Percentiles rank a stretch among this genome's conserved stretches.
phyloP scores from a whole-genome alignment of 1,140 invertebrate genomes.

The Neodiprion lecontei region DNA sequence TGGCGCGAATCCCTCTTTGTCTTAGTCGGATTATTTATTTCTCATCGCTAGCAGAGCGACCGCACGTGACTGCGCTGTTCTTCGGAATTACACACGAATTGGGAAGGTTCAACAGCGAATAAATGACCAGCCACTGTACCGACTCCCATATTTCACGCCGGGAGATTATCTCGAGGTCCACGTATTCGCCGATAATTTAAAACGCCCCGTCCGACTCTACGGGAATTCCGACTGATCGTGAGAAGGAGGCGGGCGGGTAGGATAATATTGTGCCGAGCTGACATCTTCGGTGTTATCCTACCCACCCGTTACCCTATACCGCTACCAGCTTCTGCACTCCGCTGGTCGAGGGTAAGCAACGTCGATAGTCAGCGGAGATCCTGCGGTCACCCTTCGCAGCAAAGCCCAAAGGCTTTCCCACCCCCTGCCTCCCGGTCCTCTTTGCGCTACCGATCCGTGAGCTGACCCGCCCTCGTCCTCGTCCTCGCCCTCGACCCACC shows the following conservation, averaged over 20 bases:
- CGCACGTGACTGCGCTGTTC: too few relatives aligned
- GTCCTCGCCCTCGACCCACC: slow-evolving; percentile 22
- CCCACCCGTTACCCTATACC: slow-evolving; percentile 41
- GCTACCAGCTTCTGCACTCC: slow-evolving; percentile 30
- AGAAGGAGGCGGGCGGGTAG: slow-evolving; percentile 39
- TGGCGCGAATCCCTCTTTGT: background rate
- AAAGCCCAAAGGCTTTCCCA: slow-evolving; percentile 52
- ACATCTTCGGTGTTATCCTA: slow-evolving; percentile 49
- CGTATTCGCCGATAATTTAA: too few relatives aligned
- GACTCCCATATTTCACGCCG: too few relatives aligned
- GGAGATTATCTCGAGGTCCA: background rate
- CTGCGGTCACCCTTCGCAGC: slow-evolving; percentile 54
- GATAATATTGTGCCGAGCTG: slow-evolving; percentile 48
- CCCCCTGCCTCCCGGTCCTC: slow-evolving; percentile 26
- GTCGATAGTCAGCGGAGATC: slow-evolving; percentile 56
- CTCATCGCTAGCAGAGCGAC: too few relatives aligned
- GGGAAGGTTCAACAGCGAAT: too few relatives aligned
- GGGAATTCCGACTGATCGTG: slow-evolving; percentile 17
- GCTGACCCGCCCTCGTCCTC: slow-evolving; percentile 32
- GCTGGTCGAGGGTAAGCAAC: slow-evolving; percentile 40
- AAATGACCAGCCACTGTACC: background rate
- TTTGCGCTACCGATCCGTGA: slow-evolving; percentile 7
- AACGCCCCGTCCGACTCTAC: too few relatives aligned
- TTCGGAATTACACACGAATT: too few relatives aligned
- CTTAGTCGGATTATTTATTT: too few relatives aligned